phyloP scores from a whole-genome alignment of 2,888 invertebrate genomes.

The Poecilobothrus nobilitatus region DNA sequence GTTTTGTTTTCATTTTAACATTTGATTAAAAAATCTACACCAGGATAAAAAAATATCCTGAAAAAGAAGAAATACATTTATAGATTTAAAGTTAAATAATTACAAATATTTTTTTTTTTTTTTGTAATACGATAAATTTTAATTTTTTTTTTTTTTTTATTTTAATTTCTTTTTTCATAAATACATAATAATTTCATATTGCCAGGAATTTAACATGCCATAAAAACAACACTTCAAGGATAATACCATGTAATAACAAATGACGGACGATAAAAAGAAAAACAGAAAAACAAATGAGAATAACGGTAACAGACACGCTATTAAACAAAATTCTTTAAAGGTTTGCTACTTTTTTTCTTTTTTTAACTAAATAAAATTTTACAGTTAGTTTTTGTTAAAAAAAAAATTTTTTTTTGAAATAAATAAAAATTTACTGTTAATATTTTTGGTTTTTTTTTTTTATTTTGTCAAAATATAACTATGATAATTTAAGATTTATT shows the following conservation, averaged over 20 bases:
- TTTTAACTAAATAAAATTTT: no score
- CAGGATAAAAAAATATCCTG: background rate
- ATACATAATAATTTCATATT: background rate
- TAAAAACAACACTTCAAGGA: conserved; percentile 4
- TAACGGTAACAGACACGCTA: background rate
- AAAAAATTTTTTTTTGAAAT: no score
- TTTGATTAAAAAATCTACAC: background rate
- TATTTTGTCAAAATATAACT: background rate
- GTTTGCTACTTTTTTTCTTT: no score
- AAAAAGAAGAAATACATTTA: background rate
- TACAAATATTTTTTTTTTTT: background rate
- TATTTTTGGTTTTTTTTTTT: background rate
- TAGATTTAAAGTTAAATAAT: background rate
- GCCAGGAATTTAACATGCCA: conserved; percentile 1
- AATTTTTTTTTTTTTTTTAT: background rate
- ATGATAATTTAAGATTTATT: no score
- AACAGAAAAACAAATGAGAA: background rate
- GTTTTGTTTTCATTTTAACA: background rate
- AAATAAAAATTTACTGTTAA: no score
- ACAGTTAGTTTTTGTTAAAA: no score
- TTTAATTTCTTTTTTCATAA: background rate
- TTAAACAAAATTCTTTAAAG: no score
- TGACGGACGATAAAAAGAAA: background rate
- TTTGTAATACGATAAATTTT: background rate
- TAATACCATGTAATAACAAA: background rate